Evolutionary conservation across 1,140 invertebrate species (phyloP), one percentile per base, ranked within the genome.

Genomic region (Sycophila sp.): DNA sequence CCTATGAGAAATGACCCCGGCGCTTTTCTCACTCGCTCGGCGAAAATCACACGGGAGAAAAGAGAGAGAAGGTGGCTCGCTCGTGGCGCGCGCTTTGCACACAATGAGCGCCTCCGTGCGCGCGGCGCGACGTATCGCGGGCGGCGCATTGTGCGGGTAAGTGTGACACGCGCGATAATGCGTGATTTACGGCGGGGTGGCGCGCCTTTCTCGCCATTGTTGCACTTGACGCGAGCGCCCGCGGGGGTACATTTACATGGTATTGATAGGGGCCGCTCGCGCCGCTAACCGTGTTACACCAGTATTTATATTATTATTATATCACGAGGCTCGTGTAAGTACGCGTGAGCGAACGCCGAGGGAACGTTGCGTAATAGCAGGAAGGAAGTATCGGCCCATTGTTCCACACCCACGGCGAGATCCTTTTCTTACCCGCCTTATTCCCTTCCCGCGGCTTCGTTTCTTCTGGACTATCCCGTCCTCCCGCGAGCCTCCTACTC

Each of bases 1-100:
- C 11, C 13, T 69, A 62, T 69, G 67, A 69, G 67, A 62, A 69
- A 62, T 69, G 56, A 30, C 17, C 58, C 40, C 58, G 45, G 45
- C 13, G 13, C 22, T 34, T 69, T 69, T 69, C 67, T 69, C 67
- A 69, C 67, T 59, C 66, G 45, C n/a, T 55, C 26, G 19, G 17
- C 26, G 11, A 17, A 51, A 64, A 51, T 64, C 60, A 24, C 30
- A 5, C n/a, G n/a, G n/a, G n/a, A n/a, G n/a, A n/a, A n/a, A n/a
- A n/a, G n/a, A n/a, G n/a, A n/a, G n/a, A n/a, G n/a, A n/a, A n/a
- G n/a, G n/a, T n/a, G n/a, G n/a, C n/a, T n/a, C n/a, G n/a, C n/a
- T n/a, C n/a, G n/a, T n/a, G 38, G 32, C n/a, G 53, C n/a, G 53
- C 22, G 26, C 32, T 69, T 69, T 62, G 66, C 66, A 69, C 66